Percentiles rank a stretch among this genome's conserved stretches.
Evolutionary conservation across 1,140 invertebrate genomes (phyloP).

Genomic region (Camponotus pennsylvanicus): DNA sequence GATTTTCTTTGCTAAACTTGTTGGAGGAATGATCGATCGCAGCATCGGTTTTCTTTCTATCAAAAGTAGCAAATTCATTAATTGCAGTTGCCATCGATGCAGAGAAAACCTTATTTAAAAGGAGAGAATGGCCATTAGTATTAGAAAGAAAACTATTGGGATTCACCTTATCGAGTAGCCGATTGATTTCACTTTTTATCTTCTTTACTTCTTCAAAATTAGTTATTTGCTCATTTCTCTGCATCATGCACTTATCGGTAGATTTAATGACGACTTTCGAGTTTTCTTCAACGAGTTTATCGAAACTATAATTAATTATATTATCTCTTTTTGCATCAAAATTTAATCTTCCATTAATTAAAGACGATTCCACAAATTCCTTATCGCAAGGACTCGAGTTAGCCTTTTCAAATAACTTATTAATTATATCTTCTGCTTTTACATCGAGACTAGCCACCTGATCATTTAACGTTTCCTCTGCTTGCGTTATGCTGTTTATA

Average conservation of each 20-base stretch:
- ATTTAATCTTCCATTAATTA: slow-evolving; percentile 5
- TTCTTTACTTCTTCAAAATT: not conserved
- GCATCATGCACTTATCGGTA: slow-evolving; percentile 70
- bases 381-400: not conserved
- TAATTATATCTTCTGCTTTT: slow-evolving; percentile 74
- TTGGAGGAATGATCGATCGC: slow-evolving; percentile 60
- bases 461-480: slow-evolving; percentile 71
- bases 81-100: not conserved
- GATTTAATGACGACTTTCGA: slow-evolving; percentile 69
- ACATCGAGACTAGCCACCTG: slow-evolving; percentile 52
- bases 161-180: not conserved
- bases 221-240: slow-evolving; percentile 60
- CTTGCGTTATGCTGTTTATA: slow-evolving; percentile 68
- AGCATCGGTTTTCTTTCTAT: slow-evolving; percentile 63
- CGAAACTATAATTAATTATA: not conserved
- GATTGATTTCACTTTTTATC: not conserved
- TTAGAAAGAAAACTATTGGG: not conserved
- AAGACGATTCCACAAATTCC: slow-evolving; percentile 3
- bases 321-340: not conserved
- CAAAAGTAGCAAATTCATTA: not conserved
- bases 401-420: slow-evolving; percentile 49
- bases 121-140: not conserved
- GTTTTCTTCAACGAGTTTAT: not conserved
- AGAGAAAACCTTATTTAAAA: not conserved
- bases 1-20: not conserved